phyloP scores from a whole-genome alignment of 1,140 invertebrate genomes.

The Melipona quadrifasciata region DNA sequence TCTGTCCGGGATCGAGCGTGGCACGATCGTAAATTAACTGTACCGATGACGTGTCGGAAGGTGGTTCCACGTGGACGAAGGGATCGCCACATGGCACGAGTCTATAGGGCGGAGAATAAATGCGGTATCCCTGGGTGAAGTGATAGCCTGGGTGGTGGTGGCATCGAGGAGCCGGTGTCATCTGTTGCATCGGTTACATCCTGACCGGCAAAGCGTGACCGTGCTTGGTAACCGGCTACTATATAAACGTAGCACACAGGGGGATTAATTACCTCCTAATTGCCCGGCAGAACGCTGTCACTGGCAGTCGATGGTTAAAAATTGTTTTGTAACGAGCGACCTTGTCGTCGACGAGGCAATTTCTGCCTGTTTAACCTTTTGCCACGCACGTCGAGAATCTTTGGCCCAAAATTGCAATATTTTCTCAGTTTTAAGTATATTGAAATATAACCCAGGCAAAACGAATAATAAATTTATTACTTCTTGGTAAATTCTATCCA shows the following conservation, averaged over 20 bases:
- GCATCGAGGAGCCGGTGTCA: conserved; percentile 74
- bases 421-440: background rate
- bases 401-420: too few relatives aligned
- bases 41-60: conserved; percentile 73
- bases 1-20: background rate
- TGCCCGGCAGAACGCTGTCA: conserved; percentile 39
- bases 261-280: conserved; percentile 73
- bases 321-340: background rate
- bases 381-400: too few relatives aligned
- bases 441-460: too few relatives aligned
- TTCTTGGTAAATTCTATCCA: too few relatives aligned
- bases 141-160: conserved; percentile 62
- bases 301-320: background rate
- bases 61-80: conserved; percentile 66
- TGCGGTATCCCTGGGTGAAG: conserved; percentile 60
- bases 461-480: too few relatives aligned
- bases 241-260: conserved; percentile 55
- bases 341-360: background rate
- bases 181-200: conserved; percentile 80
- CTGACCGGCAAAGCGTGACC: conserved; percentile 67
- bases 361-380: background rate
- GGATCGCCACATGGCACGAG: conserved; percentile 76
- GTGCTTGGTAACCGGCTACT: conserved; percentile 64
- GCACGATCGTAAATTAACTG: conserved; percentile 71
- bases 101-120: conserved; percentile 61